phyloP scores from a whole-genome alignment of 2,797 vertebrate species.

The Amazona ochrocephala region DNA sequence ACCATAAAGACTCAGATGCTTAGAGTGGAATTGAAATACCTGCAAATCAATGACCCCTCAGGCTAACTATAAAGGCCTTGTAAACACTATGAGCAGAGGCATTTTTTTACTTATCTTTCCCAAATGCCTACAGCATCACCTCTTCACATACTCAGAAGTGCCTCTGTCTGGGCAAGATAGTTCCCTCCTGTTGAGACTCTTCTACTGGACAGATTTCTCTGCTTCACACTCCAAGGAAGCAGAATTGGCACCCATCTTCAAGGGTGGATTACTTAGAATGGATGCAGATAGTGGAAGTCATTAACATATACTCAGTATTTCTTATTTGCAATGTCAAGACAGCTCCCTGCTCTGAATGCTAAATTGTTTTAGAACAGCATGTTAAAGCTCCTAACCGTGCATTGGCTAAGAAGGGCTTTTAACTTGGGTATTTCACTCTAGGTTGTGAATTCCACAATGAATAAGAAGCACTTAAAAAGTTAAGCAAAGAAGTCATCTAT shows the following conservation, averaged over 20 bases:
- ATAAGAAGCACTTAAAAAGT: not conserved
- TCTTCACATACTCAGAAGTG: not conserved
- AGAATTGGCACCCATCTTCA: not conserved
- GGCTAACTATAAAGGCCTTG: not conserved
- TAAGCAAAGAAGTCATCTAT: not conserved
- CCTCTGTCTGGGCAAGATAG: constrained; percentile 16
- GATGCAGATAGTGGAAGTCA: not conserved
- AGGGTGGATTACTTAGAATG: not conserved
- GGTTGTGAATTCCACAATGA: not conserved
- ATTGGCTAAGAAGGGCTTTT: not conserved
- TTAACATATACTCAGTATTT: constrained; percentile 24
- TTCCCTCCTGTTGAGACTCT: not conserved
- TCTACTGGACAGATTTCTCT: not conserved
- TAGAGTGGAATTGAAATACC: constrained; percentile 7
- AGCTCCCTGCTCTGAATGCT: not conserved
- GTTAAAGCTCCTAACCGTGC: not conserved
- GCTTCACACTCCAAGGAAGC: not conserved
- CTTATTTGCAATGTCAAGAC: not conserved
- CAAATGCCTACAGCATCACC: not conserved
- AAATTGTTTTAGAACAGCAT: not conserved
- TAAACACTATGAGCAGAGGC: not conserved
- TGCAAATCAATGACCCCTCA: not conserved
- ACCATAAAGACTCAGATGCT: not conserved
- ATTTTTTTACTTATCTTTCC: constrained; percentile 2
- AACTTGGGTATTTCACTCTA: not conserved